phyloP scores from a whole-genome alignment of 2,797 vertebrate species.

The Danio choprae region DNA sequence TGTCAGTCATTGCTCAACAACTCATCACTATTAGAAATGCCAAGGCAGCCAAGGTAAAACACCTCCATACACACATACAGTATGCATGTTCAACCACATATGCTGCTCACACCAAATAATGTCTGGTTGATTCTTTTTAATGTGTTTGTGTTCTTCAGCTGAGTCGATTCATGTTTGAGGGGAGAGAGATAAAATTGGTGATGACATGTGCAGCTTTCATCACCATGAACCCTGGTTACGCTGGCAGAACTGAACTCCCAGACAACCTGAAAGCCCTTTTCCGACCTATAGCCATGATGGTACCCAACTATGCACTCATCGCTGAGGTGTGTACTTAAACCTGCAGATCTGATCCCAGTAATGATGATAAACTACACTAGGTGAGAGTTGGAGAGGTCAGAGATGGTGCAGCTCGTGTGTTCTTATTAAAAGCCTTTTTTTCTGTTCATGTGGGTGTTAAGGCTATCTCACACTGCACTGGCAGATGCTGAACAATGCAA shows the following conservation, averaged over 20 bases:
- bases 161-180: slow-evolving; percentile 87
- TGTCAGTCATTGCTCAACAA: slow-evolving; percentile 89
- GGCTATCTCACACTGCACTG: background rate
- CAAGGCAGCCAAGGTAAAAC: slow-evolving; percentile 84
- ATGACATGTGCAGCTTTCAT: slow-evolving; percentile 90
- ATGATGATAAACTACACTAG: slow-evolving; percentile 29
- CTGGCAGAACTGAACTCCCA: slow-evolving; percentile 87
- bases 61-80: background rate
- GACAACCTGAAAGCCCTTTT: slow-evolving; percentile 90
- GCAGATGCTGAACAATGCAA: background rate
- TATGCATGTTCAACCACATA: background rate
- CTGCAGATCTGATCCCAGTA: slow-evolving; percentile 18
- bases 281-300: slow-evolving; percentile 90
- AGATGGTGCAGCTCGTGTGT: background rate
- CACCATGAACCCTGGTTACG: slow-evolving; percentile 91
- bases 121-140: no score
- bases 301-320: slow-evolving; percentile 89
- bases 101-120: background rate
- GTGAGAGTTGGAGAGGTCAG: slow-evolving; percentile 18
- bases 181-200: slow-evolving; percentile 86
- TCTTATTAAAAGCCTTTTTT: background rate
- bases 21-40: slow-evolving; percentile 88
- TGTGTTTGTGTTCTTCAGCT: slow-evolving; percentile 71
- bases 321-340: slow-evolving; percentile 79
- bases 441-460: background rate